Conservation (phyloP, 2,888 invertebrate species). For the Chromoteleia sp. region DNA sequence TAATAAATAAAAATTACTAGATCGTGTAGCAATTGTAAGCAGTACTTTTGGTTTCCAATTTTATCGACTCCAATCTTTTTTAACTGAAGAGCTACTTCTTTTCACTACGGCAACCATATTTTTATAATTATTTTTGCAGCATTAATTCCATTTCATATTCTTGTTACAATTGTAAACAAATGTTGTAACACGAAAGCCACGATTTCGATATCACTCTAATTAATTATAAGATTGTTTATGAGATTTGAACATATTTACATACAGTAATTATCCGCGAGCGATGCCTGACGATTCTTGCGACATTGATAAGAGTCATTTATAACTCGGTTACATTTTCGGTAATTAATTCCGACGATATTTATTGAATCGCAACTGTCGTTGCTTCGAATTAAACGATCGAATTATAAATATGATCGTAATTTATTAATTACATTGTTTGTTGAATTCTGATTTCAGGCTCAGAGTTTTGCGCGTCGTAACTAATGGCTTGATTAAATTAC, state of each 20-base stretch:
- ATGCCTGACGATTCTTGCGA: constrained; percentile 2
- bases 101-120: no score
- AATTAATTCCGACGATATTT: constrained; percentile 23
- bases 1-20: no score
- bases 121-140: no score
- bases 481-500: constrained; percentile 21
- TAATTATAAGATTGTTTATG: constrained; percentile 18
- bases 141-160: no score
- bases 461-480: background rate
- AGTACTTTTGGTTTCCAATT: no score
- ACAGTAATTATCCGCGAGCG: background rate
- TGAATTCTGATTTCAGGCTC: background rate
- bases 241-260: constrained; percentile 28
- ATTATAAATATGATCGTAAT: constrained; percentile 8
- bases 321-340: constrained; percentile 20
- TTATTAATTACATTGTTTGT: constrained; percentile 17
- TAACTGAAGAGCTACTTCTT: no score
- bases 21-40: no score
- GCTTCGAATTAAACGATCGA: constrained; percentile 2
- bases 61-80: no score
- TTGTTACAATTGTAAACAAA: no score
- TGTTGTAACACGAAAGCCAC: background rate
- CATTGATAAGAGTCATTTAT: constrained; percentile 27
- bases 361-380: constrained; percentile 7
- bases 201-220: background rate